These are phyloP conservation scores for Aleiodes leptofemur DNA, from an alignment of 2,888 invertebrate genomes.

Conservation along the genomic window DNA sequence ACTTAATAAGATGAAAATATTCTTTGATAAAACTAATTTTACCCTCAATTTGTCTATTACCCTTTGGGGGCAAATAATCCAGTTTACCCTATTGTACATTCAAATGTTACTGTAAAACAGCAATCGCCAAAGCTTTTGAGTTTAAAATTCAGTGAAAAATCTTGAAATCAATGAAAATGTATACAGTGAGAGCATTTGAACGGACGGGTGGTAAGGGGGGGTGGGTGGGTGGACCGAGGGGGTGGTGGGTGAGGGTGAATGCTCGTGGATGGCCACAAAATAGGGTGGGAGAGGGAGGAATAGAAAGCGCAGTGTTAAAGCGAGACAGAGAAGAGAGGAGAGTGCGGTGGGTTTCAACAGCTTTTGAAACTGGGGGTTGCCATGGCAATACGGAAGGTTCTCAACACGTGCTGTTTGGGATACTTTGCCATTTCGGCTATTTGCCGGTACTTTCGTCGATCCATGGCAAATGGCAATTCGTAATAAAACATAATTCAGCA, in stretches of 20 bases:
- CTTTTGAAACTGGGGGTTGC: slow-evolving; percentile 67
- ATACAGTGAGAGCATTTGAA: slow-evolving; percentile 30
- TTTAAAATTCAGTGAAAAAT: slow-evolving; percentile 38
- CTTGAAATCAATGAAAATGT: slow-evolving; percentile 37
- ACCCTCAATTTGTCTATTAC: slow-evolving; percentile 17
- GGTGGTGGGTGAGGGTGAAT: slow-evolving; percentile 42
- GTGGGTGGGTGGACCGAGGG: slow-evolving; percentile 17
- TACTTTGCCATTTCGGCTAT: slow-evolving; percentile 47
- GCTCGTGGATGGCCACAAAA: slow-evolving; percentile 37
- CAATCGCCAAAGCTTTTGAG: neutral
- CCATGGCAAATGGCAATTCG: neutral
- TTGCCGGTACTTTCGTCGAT: slow-evolving; percentile 24
- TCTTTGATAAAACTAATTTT: slow-evolving; percentile 16
- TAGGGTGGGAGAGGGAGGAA: slow-evolving; percentile 21
- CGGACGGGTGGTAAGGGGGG: neutral
- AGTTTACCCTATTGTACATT: slow-evolving; percentile 19
- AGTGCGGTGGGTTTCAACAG: slow-evolving; percentile 45
- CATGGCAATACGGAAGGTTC: slow-evolving; percentile 71
- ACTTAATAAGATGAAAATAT: neutral
- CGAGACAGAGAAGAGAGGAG: slow-evolving; percentile 36
- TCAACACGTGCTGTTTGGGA: slow-evolving; percentile 71
- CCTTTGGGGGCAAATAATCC: slow-evolving; percentile 7
- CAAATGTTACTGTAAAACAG: neutral
- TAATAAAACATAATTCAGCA: slow-evolving; percentile 12
- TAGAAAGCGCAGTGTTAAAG: slow-evolving; percentile 35